These are phyloP conservation scores for Phaonia tiefii DNA, from an alignment of 2,888 invertebrate genomes.

Conservation along the genomic window DNA sequence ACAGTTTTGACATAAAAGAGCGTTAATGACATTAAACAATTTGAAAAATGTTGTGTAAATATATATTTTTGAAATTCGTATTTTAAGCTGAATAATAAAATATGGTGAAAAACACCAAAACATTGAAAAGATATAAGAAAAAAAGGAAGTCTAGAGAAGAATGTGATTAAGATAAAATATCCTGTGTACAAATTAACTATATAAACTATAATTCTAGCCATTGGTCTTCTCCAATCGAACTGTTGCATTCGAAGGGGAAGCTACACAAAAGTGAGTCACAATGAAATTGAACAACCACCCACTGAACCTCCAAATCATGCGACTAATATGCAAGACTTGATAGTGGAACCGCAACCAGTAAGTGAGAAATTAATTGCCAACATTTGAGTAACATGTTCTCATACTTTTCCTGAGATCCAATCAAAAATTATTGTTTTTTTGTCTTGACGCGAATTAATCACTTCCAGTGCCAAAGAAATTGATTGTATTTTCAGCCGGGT, in stretches of 20 bases:
- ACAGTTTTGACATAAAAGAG: no score
- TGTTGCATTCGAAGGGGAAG: not conserved
- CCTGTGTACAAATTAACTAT: no score
- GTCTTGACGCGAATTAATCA: not conserved
- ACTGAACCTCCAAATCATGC: not conserved
- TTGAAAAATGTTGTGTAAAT: no score
- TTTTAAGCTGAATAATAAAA: no score
- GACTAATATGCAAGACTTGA: not conserved
- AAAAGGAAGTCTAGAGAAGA: not conserved
- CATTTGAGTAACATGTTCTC: no score
- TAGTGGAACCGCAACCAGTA: slow-evolving; percentile 6
- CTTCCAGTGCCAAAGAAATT: slow-evolving; percentile 51
- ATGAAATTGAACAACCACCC: not conserved
- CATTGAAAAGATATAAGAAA: not conserved
- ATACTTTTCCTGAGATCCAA: no score
- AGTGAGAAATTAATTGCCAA: no score
- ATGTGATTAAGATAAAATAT: not conserved
- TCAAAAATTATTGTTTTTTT: not conserved
- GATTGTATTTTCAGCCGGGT: slow-evolving; percentile 1
- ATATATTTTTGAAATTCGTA: no score
- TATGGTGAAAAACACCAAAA: not conserved
- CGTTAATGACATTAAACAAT: no score
- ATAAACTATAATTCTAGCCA: not conserved
- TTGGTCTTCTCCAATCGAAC: not conserved
- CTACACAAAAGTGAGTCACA: not conserved